phyloP scores from a whole-genome alignment of 2,797 vertebrate species.

The Hybognathus amarus region DNA sequence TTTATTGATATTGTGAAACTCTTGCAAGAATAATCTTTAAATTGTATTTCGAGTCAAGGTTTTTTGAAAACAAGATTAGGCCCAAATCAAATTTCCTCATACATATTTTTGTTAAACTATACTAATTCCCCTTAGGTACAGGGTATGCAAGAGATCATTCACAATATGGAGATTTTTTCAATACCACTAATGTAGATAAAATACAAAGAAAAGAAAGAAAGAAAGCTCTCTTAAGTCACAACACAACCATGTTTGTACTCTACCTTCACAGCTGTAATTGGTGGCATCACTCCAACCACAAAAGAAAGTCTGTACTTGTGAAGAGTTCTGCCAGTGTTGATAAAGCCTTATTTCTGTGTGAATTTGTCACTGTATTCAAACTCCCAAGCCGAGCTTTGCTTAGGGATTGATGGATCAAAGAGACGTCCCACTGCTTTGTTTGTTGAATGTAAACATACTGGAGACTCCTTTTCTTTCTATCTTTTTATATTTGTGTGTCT shows the following conservation, averaged over 20 bases:
- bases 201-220: not conserved
- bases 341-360: conserved; percentile 45
- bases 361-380: conserved; percentile 61
- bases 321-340: conserved; percentile 40
- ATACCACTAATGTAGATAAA: not conserved
- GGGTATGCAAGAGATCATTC: conserved; percentile 22
- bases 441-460: conserved; percentile 73
- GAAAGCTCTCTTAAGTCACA: conserved; percentile 19
- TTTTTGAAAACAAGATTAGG: conserved; percentile 23
- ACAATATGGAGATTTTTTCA: conserved; percentile 15
- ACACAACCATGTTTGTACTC: conserved; percentile 42
- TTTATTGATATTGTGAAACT: conserved; percentile 3
- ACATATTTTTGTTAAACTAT: conserved; percentile 39
- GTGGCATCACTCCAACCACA: conserved; percentile 65
- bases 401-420: conserved; percentile 80
- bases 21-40: conserved; percentile 11
- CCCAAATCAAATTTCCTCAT: not conserved
- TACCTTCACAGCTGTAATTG: conserved; percentile 70
- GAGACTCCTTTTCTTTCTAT: conserved; percentile 65
- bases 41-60: not conserved
- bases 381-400: conserved; percentile 75
- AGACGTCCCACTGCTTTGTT: conserved; percentile 67
- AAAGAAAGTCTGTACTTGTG: conserved; percentile 74
- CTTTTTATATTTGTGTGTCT: conserved; percentile 15
- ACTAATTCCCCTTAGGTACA: conserved; percentile 14